Conservation (phyloP, 2,113 vertebrate species). For the Bambusicola thoracicus region DNA sequence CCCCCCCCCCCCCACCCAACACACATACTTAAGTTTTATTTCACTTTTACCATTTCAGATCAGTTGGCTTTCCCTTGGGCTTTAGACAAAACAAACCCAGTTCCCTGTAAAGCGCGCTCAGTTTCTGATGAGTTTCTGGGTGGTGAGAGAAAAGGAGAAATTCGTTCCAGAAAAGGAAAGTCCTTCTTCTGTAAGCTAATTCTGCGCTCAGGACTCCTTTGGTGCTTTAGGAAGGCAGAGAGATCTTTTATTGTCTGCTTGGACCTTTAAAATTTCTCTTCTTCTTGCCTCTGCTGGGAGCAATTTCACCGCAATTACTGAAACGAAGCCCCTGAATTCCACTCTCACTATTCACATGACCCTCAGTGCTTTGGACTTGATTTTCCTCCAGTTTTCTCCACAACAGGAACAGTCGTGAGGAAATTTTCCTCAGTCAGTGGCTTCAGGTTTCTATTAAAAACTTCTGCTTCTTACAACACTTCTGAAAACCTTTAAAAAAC, state of each 20-base stretch:
- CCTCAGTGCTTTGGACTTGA: conserved; percentile 18
- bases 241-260: conserved; percentile 9
- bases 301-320: conserved; percentile 54
- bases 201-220: not conserved
- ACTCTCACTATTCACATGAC: conserved; percentile 41
- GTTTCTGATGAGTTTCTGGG: not conserved
- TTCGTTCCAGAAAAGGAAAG: not conserved
- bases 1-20: not conserved
- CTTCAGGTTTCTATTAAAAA: conserved; percentile 65
- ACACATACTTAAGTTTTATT: not conserved
- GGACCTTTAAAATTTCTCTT: conserved; percentile 46
- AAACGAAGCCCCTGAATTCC: conserved; percentile 48
- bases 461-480: conserved; percentile 43
- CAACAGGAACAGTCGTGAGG: conserved; percentile 43
- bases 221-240: not conserved
- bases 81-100: conserved; percentile 28
- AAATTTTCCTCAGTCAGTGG: conserved; percentile 43
- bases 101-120: not conserved
- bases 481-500: conserved; percentile 64
- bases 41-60: not conserved
- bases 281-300: conserved; percentile 56
- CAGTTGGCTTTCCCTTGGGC: not conserved
- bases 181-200: not conserved
- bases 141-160: not conserved
- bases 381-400: conserved; percentile 60